Base-by-base conservation (phyloP, 2,797 vertebrate genomes). In the Otolemur crassicaudatus region DNA sequence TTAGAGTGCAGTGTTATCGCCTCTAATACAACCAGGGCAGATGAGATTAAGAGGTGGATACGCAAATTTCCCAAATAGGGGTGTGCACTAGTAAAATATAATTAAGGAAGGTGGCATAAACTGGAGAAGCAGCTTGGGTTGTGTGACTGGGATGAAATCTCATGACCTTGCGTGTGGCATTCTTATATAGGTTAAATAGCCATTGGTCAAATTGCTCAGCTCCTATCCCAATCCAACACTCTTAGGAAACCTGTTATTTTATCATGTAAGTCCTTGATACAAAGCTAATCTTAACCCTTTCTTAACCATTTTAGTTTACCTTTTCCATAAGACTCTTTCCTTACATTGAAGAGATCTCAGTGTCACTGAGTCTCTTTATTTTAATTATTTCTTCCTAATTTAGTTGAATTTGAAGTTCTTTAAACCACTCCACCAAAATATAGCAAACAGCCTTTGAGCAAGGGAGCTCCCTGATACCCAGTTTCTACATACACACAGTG, bases 291-390 rank as follows among this genome's bases (percentile, higher is more conserved):
- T 58, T 63, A 4, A 79, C 22, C 17, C 14, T 20, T 25, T n/a
- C 17, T 83, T 70, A 56, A 29, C 34, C 65, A 19, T 81, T 92
- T 85, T 23, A 43, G 23, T 3, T 94, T 46, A 49, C 13, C 46
- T 90, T 91, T 89, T 79, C 49, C 58, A 65, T 19, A 84, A 49
- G 65, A 16, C 16, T 53, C 37, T 84, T 65, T 93, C 65, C 40
- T 84, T 60, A 77, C 81, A 63, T 73, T 70, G 40, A 91, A 93
- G 22, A 65, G 4, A 61, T 61, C n/a, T 22, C 22, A 73, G 11
- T 13, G 25, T 82, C n/a, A 31, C n/a, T 56, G 83, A 53, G 27
- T 49, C 65, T 72, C 67, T 72, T 72, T 72, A 56, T 58, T 77
- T 29, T 82, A 8, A 19, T 46, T 76, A 65, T 72, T 77, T 2